Base-by-base conservation (phyloP, 2,888 invertebrate species). In the Uloborus plumipes region DNA sequence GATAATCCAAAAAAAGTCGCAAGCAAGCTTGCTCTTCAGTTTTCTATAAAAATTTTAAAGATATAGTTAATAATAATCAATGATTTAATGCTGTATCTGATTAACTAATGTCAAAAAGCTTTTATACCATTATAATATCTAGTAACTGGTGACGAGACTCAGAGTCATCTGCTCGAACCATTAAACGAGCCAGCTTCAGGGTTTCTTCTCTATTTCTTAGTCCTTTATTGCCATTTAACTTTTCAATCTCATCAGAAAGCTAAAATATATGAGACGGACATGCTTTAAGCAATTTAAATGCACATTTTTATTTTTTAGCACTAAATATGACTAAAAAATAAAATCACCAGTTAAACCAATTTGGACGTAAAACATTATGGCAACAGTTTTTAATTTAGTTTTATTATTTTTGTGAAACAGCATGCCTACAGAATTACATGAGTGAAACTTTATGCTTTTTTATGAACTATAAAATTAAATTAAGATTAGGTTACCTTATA, bases 191-290 rank as follows among this genome's bases (percentile, higher is more conserved):
- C 65, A 98, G 90, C 14, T 94, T 94, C 69, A 98, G 91, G 0
- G 98, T 98, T 88, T 98, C 96, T 26, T 93, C 92, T 88, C 96
- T 94, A 89, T 96, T 97, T 89, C 95, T 94, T 73, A 98, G 91
- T 0, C 89, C 89, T 66, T 96, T 96, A 53, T 93, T 93, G 62
- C 92, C 91, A 61, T 92, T 91, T 71, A 98, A 90, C 86, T 93
- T 93, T 86, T 94, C 94, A 62, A 98, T 93, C 89, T 98, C 97
- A 87, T 96, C 96, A 87, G 97, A 95, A 87, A 95, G 91, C 94
- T 95, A 39, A 39, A 39, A 39, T 9, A 39, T 6, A 39, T 7
- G 3, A 39, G 39, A 39, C 11, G 39, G 39, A 39, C 1, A 39
- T 39, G 39, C 9, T 39, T 39, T 2, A 9, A 39, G 4, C 26